Conservation (phyloP, 2,888 invertebrate genomes). For the Chymomyza amoena region DNA sequence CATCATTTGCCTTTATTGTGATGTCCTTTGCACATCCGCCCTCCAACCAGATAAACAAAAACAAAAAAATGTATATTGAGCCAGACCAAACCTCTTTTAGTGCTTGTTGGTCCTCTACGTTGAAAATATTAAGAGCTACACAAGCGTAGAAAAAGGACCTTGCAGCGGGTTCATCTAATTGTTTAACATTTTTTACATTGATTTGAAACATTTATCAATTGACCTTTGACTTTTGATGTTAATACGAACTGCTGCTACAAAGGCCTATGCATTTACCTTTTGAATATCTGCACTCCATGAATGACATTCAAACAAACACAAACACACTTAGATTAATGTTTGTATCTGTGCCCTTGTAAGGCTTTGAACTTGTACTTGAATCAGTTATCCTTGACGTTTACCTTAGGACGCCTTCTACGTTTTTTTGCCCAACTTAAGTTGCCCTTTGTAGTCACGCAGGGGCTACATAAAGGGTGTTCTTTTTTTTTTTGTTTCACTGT, state of each 20-base stretch:
- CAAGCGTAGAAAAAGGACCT: conserved; percentile 11
- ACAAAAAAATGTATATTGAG: neutral
- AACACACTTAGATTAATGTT: conserved; percentile 10
- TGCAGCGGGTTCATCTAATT: neutral
- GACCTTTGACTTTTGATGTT: conserved; percentile 53
- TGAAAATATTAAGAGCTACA: neutral
- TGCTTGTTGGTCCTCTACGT: too few species aligned
- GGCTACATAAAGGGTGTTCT: neutral
- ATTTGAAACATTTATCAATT: conserved; percentile 44
- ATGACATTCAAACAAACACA: conserved; percentile 20
- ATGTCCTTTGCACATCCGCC: neutral
- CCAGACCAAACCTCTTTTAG: neutral
- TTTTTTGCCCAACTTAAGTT: neutral
- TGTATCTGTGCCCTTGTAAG: neutral
- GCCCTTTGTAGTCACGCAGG: neutral
- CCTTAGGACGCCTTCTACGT: neutral
- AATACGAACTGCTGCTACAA: conserved; percentile 13
- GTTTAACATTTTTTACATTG: conserved; percentile 28
- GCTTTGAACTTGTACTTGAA: conserved; percentile 23
- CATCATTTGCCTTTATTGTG: neutral
- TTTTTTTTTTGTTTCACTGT: conserved; percentile 20
- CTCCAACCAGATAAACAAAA: too few species aligned
- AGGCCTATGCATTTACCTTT: neutral
- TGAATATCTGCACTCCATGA: neutral
- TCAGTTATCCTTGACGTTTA: conserved; percentile 35